A percentile compares a stretch with the other conserved stretches of the same genome.
These are phyloP conservation scores for Lethocerus indicus DNA, from an alignment of 1,140 invertebrate genomes.

Conservation along the genomic window DNA sequence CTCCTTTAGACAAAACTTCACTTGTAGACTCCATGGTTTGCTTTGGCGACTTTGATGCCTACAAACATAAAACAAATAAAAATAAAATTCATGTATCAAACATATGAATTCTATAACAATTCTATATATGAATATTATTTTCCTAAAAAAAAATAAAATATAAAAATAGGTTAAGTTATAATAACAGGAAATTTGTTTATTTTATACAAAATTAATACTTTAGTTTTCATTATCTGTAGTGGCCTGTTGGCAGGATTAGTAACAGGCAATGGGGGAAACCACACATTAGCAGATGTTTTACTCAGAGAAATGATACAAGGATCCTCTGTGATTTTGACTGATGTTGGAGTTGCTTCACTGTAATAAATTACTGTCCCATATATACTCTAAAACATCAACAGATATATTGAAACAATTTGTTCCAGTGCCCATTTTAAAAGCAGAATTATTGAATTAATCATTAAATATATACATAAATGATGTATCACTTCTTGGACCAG, in stretches of 20 bases:
- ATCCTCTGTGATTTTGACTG: slow-evolving; percentile 10
- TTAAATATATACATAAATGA: neutral
- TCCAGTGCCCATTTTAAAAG: neutral
- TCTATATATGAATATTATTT: neutral
- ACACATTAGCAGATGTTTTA: slow-evolving; percentile 7
- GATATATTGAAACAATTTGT: neutral
- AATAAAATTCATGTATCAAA: neutral
- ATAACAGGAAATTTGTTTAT: neutral
- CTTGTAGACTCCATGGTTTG: neutral
- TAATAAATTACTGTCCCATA: neutral
- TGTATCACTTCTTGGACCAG: neutral
- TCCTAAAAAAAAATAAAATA: neutral
- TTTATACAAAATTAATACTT: neutral
- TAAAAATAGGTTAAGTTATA: neutral
- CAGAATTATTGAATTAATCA: neutral
- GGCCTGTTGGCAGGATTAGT: slow-evolving; percentile 9
- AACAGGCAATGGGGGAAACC: slow-evolving; percentile 12
- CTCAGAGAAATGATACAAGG: slow-evolving; percentile 7
- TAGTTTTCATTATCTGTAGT: slow-evolving; percentile 10
- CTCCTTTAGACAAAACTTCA: neutral
- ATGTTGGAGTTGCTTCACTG: neutral
- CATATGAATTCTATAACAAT: neutral
- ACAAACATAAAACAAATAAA: neutral
- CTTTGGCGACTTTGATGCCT: neutral
- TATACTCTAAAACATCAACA: neutral